phyloP scores from a whole-genome alignment of 2,113 vertebrate species.

The Tinamus guttatus region DNA sequence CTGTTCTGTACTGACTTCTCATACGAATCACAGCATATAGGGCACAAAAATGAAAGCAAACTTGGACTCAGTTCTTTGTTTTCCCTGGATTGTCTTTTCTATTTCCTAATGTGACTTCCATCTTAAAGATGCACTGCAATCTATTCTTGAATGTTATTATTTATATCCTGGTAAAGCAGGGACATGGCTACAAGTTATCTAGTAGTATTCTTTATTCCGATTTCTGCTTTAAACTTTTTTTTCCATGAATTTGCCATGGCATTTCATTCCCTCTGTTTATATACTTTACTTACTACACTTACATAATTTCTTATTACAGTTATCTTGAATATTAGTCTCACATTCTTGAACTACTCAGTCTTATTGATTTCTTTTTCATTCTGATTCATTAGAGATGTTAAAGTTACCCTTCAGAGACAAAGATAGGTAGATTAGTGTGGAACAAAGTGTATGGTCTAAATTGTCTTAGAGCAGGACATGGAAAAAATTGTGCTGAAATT shows the following conservation, averaged over 20 bases:
- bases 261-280: constrained; percentile 45
- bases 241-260: constrained; percentile 38
- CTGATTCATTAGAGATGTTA: neutral
- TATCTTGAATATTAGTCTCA: neutral
- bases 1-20: neutral
- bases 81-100: neutral
- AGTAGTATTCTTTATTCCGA: neutral
- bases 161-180: constrained; percentile 10
- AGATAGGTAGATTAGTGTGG: neutral
- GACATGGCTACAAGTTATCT: constrained; percentile 41
- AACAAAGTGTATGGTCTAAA: neutral
- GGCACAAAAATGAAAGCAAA: neutral
- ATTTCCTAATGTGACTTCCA: neutral
- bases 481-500: neutral
- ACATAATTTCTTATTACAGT: constrained; percentile 17
- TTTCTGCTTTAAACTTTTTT: constrained; percentile 50
- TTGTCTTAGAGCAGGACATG: neutral
- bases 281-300: constrained; percentile 41
- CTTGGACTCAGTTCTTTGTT: neutral
- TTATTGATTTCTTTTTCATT: neutral
- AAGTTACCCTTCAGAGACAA: neutral
- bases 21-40: neutral
- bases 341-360: neutral
- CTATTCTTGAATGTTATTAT: constrained; percentile 36
- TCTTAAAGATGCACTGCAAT: neutral